Conservation (phyloP, 2,113 vertebrate species). For the Zeus faber region DNA sequence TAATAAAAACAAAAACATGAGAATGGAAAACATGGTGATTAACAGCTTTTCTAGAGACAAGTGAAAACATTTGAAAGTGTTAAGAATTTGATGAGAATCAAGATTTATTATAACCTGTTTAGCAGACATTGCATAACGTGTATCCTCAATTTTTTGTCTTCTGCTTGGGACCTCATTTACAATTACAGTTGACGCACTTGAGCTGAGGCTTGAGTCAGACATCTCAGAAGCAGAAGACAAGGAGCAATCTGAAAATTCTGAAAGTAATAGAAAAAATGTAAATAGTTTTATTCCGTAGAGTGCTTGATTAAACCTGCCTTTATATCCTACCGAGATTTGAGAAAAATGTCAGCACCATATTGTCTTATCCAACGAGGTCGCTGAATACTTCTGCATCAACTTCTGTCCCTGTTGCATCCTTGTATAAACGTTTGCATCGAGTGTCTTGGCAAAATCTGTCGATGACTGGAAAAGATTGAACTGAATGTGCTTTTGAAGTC, state of each 20-base stretch:
- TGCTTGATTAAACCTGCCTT: conserved; percentile 6
- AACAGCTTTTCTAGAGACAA: background rate
- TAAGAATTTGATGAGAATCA: background rate
- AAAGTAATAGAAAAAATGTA: background rate
- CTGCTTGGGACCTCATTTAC: conserved; percentile 7
- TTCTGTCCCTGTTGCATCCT: conserved; percentile 32
- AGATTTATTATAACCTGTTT: background rate
- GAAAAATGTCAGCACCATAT: conserved; percentile 28
- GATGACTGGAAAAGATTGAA: conserved; percentile 19
- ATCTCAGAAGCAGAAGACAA: conserved; percentile 8
- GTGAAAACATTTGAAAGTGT: no score
- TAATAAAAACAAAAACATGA: background rate
- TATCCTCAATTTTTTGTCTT: background rate
- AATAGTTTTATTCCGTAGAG: conserved; percentile 2
- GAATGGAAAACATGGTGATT: background rate
- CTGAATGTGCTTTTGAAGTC: conserved; percentile 4
- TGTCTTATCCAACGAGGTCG: conserved; percentile 21
- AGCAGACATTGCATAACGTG: background rate
- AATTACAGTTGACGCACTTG: conserved; percentile 24
- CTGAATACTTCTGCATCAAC: conserved; percentile 34
- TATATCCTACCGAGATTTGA: conserved; percentile 12
- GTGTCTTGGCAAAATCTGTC: conserved; percentile 35
- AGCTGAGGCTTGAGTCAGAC: conserved; percentile 23
- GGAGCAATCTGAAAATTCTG: conserved; percentile 1
- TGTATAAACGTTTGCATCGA: conserved; percentile 28